These are phyloP conservation scores for Halictus rubicundus DNA, from an alignment of 1,140 invertebrate genomes.

Conservation along the genomic window DNA sequence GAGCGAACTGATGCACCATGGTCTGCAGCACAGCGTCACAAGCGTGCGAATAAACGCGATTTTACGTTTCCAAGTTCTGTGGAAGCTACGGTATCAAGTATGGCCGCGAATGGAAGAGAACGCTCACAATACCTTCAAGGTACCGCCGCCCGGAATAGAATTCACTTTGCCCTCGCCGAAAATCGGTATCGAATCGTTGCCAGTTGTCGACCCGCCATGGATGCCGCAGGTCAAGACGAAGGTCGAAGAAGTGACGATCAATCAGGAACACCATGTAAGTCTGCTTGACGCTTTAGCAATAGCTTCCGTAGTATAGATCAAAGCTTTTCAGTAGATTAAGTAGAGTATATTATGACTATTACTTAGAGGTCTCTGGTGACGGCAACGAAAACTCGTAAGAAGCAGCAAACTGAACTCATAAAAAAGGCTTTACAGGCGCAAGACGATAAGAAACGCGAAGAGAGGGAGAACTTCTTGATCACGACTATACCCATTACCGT, in stretches of 20 bases:
- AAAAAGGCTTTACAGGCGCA: conserved; percentile 96
- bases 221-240: conserved; percentile 98
- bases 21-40: conserved; percentile 91
- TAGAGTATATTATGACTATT: conserved; percentile 33
- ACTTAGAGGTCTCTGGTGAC: conserved; percentile 96
- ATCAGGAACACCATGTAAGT: conserved; percentile 97
- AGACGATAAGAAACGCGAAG: conserved; percentile 96
- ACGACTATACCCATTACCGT: conserved; percentile 98
- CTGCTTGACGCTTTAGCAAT: neutral
- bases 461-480: conserved; percentile 97
- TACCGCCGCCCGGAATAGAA: conserved; percentile 98
- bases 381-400: conserved; percentile 98
- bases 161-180: conserved; percentile 99
- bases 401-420: conserved; percentile 99
- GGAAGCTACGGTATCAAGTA: conserved; percentile 98
- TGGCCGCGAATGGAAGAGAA: conserved; percentile 99
- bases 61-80: conserved; percentile 95
- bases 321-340: conserved; percentile 20
- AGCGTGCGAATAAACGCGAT: conserved; percentile 89
- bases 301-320: neutral
- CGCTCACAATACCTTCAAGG: conserved; percentile 96
- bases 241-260: conserved; percentile 99
- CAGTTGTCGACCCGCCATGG: conserved; percentile 99
- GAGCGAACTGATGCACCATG: conserved; percentile 92
- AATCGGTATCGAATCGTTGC: conserved; percentile 96